Evolutionary conservation across 1,140 invertebrate species (phyloP).

Genomic region (Marisa cornuarietis): DNA sequence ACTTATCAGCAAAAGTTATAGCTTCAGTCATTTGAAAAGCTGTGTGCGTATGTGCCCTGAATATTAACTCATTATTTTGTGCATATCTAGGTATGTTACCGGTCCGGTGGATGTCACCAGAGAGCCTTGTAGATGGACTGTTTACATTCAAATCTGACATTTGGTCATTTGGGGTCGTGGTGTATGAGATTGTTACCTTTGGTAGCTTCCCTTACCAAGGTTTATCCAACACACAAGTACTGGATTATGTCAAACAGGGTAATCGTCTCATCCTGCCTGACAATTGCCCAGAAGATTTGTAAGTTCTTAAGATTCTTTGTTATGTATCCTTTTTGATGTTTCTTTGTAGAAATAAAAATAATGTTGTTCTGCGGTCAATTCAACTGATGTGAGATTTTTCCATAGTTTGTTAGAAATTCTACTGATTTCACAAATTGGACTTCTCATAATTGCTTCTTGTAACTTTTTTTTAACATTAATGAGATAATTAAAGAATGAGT

Average conservation of each 20-base stretch:
- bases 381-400: no score
- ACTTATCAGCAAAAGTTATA: no score
- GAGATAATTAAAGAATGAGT: neutral
- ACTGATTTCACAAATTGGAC: no score
- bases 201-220: constrained; percentile 88
- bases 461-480: neutral
- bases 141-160: constrained; percentile 92
- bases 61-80: neutral
- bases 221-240: constrained; percentile 83
- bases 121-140: constrained; percentile 87
- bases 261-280: constrained; percentile 77
- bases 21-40: no score
- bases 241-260: constrained; percentile 81
- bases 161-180: constrained; percentile 90
- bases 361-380: no score
- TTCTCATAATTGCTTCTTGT: neutral
- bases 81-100: constrained; percentile 68
- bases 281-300: constrained; percentile 81
- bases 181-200: constrained; percentile 83
- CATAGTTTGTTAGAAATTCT: no score
- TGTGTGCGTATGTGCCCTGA: no score
- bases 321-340: neutral
- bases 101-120: constrained; percentile 93
- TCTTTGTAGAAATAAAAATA: neutral
- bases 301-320: constrained; percentile 66